Evolutionary conservation across 2,888 invertebrate genomes (phyloP).

Genomic region (Microplitis manilae): DNA sequence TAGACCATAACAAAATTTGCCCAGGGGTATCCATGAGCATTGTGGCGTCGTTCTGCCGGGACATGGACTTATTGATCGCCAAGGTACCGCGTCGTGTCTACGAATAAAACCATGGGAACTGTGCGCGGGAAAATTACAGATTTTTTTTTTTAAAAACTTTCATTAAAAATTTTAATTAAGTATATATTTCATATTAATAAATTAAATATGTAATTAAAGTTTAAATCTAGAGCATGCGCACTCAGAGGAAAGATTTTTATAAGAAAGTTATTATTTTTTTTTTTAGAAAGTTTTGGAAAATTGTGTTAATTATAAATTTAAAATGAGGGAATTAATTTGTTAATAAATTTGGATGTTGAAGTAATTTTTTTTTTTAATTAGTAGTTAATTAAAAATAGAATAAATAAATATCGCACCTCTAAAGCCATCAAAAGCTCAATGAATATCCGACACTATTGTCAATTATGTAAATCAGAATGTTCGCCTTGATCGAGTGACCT

Average conservation of each 20-base stretch:
- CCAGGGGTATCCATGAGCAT: constrained; percentile 21
- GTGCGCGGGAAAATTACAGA: background rate
- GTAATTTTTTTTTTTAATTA: background rate
- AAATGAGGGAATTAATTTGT: too few species aligned
- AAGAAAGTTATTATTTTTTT: too few species aligned
- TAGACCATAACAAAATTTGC: constrained; percentile 6
- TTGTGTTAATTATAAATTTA: too few species aligned
- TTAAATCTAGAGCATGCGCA: too few species aligned
- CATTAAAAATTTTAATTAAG: background rate
- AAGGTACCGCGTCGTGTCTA: constrained; percentile 1
- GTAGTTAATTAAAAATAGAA: background rate
- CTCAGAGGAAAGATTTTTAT: too few species aligned
- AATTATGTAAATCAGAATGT: constrained; percentile 34
- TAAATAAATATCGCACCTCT: background rate
- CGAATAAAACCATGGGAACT: background rate
- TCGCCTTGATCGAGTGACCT: constrained; percentile 37
- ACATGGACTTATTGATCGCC: constrained; percentile 49
- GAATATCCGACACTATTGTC: constrained; percentile 9
- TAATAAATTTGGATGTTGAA: background rate
- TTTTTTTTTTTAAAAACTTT: background rate
- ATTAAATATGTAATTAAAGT: too few species aligned
- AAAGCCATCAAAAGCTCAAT: constrained; percentile 6
- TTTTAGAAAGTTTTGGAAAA: too few species aligned
- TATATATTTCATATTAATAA: too few species aligned
- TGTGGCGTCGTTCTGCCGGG: constrained; percentile 42